These are phyloP conservation scores for Allobates femoralis DNA, from an alignment of 2,797 vertebrate genomes.

Conservation along the genomic window DNA sequence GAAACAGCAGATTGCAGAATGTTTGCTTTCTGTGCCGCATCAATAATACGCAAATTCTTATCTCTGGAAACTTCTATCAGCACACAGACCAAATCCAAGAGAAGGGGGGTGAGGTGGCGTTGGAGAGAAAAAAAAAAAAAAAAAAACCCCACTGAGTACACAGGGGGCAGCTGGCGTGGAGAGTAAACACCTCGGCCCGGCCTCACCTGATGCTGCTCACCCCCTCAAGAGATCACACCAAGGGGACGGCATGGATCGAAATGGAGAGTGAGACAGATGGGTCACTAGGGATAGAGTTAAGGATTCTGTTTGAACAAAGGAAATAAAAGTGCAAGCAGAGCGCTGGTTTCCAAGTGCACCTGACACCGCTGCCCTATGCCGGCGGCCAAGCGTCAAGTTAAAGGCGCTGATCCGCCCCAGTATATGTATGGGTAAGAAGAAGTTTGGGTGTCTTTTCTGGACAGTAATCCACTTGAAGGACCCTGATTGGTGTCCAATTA, in stretches of 20 bases:
- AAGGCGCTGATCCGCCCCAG: no score
- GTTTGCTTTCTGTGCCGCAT: slow-evolving; percentile 37
- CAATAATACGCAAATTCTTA: slow-evolving; percentile 46
- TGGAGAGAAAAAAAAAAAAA: neutral
- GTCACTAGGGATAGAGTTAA: neutral
- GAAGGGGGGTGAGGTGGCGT: neutral
- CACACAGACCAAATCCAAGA: slow-evolving; percentile 4
- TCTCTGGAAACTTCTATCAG: slow-evolving; percentile 53
- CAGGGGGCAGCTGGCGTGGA: neutral
- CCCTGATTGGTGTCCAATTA: no score
- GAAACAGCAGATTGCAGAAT: slow-evolving; percentile 49
- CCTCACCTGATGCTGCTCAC: slow-evolving; percentile 53
- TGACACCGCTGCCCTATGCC: neutral
- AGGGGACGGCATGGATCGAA: neutral
- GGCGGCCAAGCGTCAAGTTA: neutral
- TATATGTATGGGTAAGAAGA: no score
- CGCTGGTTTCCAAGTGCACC: neutral
- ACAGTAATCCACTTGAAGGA: no score
- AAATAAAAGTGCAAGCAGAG: slow-evolving; percentile 26
- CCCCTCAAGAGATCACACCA: slow-evolving; percentile 14
- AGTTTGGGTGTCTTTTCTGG: no score
- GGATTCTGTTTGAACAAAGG: slow-evolving; percentile 21
- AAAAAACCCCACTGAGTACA: neutral
- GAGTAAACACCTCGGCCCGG: slow-evolving; percentile 36
- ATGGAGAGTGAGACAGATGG: slow-evolving; percentile 44